phyloP scores from a whole-genome alignment of 2,888 invertebrate species.

The Tridacna gigas region DNA sequence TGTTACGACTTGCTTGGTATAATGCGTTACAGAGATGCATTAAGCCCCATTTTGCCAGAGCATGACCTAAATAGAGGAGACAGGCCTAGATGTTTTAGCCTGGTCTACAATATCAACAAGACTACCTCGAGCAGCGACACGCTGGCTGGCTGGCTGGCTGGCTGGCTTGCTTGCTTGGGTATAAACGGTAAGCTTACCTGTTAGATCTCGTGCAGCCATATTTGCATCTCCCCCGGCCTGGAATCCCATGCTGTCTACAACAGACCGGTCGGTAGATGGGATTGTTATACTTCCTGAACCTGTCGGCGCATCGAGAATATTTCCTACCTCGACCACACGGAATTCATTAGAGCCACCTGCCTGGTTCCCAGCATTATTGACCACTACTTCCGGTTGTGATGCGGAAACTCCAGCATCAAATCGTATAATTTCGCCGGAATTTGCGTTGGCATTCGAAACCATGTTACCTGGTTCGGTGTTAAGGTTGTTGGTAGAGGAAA shows the following conservation, averaged over 20 bases:
- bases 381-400: not conserved
- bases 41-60: too few species aligned
- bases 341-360: slow-evolving; percentile 23
- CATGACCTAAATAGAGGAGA: too few species aligned
- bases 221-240: not conserved
- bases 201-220: not conserved
- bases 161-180: too few species aligned
- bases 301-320: slow-evolving; percentile 15
- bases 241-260: slow-evolving; percentile 20
- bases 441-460: not conserved
- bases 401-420: slow-evolving; percentile 1
- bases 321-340: slow-evolving; percentile 36
- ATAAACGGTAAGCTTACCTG: not conserved
- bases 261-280: not conserved
- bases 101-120: too few species aligned
- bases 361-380: not conserved
- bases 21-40: too few species aligned
- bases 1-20: too few species aligned
- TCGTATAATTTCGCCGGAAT: not conserved
- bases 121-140: too few species aligned
- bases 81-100: too few species aligned
- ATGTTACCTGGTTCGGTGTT: not conserved
- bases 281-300: not conserved
- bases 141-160: too few species aligned
- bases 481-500: slow-evolving; percentile 18